Percentiles rank a stretch among this genome's conserved stretches.
Evolutionary conservation across 2,888 invertebrate species (phyloP).

Genomic region (Phengaris alcon): DNA sequence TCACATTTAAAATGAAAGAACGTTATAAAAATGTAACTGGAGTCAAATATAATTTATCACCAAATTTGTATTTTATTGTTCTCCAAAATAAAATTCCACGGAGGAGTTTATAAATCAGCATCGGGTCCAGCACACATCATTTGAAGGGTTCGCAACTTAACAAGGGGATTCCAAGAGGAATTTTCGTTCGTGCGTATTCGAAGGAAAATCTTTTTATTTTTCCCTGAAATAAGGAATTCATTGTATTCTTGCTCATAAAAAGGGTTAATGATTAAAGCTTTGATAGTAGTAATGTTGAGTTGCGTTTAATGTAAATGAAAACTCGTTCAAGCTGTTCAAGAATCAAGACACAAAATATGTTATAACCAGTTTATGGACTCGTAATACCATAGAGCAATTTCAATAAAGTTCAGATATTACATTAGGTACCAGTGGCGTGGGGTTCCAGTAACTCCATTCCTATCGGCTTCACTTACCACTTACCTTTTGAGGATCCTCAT

Average conservation of each 20-base stretch:
- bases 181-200: conserved; percentile 6
- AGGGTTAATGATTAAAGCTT: conserved; percentile 13
- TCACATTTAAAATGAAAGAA: not conserved
- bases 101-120: conserved; percentile 11
- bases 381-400: no score
- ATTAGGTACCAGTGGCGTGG: no score
- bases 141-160: conserved; percentile 7
- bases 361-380: no score
- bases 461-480: no score
- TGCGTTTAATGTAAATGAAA: not conserved
- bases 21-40: not conserved
- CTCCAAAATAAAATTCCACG: not conserved
- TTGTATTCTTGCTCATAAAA: conserved; percentile 12
- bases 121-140: conserved; percentile 10
- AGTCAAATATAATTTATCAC: not conserved
- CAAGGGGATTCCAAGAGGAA: conserved; percentile 13
- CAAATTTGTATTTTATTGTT: not conserved
- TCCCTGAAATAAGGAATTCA: not conserved
- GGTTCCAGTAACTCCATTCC: no score
- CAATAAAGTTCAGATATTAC: no score
- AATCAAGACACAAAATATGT: not conserved
- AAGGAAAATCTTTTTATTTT: not conserved
- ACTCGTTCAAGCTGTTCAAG: not conserved
- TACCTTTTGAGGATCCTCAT: no score
- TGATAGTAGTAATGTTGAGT: not conserved